Base-by-base conservation (phyloP, 2,888 invertebrate species). In the Nyleta sp. region DNA sequence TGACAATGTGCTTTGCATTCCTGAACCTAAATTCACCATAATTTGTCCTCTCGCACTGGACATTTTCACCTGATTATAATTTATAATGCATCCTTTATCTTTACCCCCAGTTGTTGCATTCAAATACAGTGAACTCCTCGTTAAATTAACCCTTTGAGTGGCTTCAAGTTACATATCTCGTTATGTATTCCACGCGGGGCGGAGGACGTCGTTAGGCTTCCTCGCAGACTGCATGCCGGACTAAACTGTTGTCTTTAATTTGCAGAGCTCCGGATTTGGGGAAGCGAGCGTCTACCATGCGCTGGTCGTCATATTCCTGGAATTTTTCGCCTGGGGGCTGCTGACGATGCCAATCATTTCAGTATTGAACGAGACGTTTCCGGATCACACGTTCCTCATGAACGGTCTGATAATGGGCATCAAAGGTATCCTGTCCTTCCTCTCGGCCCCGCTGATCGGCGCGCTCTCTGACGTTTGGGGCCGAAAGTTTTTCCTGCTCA, bases 311-410 rank as follows among this genome's bases (percentile, higher is more conserved):
- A 99, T 99, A 92, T 99, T 99, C 93, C 93, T 99, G 92, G 99
- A 99, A 92, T 99, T 99, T 92, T 99, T 99, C 92, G 98, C 99
- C 84, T 99, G 99, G 99, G 99, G 99, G 64, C 94, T 99, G 83
- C 94, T 99, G 82, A 99, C 99, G 81, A 97, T 98, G 94, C 99
- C 99, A 74, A 96, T 99, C 88, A 99, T 99, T 90, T 92, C 89
- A 68, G 97, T 97, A 86, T 93, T 99, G 83, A 99, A 99, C 91
- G 96, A 96, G 86, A 99, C 99, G 74, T 99, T 99, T 92, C 99
- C 99, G 82, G 96, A 98, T 91, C 99, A 99, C 91, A 99, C 99
- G 89, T 99, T 99, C 92, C 93, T 99, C 76, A 99, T 99, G 98
- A 99, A 99, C 94, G 99, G 99, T 78, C 93, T 99, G 84, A 99